phyloP scores from a whole-genome alignment of 37 sponge, comb jelly and placozoan species.

The Diacarnus erythraeanus region DNA sequence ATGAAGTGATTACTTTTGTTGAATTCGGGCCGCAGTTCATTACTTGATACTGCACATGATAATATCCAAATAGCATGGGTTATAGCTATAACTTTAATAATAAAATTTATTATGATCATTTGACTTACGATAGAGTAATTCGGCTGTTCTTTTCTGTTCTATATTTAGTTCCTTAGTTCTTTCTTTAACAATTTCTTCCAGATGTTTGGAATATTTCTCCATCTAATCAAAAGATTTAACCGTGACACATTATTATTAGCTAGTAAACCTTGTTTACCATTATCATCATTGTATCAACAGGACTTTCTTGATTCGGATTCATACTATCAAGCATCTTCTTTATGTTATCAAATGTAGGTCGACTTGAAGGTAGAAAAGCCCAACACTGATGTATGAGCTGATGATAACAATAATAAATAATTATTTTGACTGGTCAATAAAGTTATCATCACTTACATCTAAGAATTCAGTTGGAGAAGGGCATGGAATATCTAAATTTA shows the following conservation, averaged over 20 bases:
- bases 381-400: constrained; percentile 80
- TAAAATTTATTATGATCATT: no score
- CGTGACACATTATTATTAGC: background rate
- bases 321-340: constrained; percentile 68
- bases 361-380: constrained; percentile 21
- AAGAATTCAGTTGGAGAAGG: constrained; percentile 63
- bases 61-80: no score
- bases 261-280: constrained; percentile 47
- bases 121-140: constrained; percentile 75
- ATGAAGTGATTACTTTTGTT: no score
- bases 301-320: constrained; percentile 77
- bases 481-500: constrained; percentile 51
- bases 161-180: constrained; percentile 79
- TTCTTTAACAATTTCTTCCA: constrained; percentile 83
- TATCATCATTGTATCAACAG: constrained; percentile 92
- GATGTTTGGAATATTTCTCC: constrained; percentile 92
- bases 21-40: no score
- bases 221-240: constrained; percentile 48
- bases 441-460: constrained; percentile 59
- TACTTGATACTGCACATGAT: no score
- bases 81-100: no score
- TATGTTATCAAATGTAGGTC: constrained; percentile 76
- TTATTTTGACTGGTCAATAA: no score
- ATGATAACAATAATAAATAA: no score
- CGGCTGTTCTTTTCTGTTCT: constrained; percentile 82